Percentiles rank a stretch among this genome's conserved stretches.
Conservation (phyloP, 2,888 invertebrate species). For the Deilephila elpenor region DNA sequence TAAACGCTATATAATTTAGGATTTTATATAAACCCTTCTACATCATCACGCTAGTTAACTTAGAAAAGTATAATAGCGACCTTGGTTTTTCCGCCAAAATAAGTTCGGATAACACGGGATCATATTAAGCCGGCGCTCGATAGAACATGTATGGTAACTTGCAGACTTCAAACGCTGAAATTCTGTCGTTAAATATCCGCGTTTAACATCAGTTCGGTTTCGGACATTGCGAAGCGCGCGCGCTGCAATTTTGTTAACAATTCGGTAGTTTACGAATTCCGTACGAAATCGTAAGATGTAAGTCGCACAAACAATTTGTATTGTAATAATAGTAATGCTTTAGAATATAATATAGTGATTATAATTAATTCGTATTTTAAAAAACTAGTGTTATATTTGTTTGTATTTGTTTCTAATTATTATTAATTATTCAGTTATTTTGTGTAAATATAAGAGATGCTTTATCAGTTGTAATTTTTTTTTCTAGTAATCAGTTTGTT, state of each 20-base stretch:
- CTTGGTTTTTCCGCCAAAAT: background rate
- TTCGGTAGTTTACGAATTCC: constrained; percentile 10
- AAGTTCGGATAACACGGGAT: constrained; percentile 36
- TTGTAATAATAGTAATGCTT: background rate
- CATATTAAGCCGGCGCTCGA: constrained; percentile 46
- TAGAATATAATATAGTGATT: background rate
- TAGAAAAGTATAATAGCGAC: background rate
- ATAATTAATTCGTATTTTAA: background rate
- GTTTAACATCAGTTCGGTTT: constrained; percentile 51
- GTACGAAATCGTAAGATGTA: background rate
- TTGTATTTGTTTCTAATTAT: too few relatives aligned
- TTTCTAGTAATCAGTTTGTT: too few relatives aligned
- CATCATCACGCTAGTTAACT: background rate
- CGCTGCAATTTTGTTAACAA: constrained; percentile 39
- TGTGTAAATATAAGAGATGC: too few relatives aligned
- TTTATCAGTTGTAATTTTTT: too few relatives aligned
- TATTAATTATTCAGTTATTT: too few relatives aligned
- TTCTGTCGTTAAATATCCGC: constrained; percentile 45
- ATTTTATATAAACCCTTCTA: background rate
- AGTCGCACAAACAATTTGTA: background rate
- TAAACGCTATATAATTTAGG: background rate
- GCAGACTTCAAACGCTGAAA: constrained; percentile 53
- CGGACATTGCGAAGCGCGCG: constrained; percentile 53
- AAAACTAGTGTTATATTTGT: background rate
- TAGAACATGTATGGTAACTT: constrained; percentile 50